Evolutionary conservation across 2,113 vertebrate species (phyloP), one percentile per base, ranked within the genome.

Genomic region (Girardinichthys multiradiatus): DNA sequence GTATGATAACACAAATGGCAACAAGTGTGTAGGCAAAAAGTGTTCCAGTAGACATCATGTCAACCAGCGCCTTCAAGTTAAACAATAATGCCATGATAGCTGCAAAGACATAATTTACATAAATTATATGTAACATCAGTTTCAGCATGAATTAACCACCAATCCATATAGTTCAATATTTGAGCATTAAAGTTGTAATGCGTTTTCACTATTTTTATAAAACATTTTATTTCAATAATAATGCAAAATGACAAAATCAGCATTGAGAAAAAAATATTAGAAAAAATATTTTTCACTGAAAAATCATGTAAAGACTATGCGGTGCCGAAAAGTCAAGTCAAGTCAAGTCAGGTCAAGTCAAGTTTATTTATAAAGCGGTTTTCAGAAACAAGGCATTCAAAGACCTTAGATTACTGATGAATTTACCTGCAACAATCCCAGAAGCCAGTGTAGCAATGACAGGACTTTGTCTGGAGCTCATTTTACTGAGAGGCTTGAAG

Each of bases 41-140:
- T 0, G 98, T 99, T 68, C 98, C 98, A 0, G 98, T 97, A 0
- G 98, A 99, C 98, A 99, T 98, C 88, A 99, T 95, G 69, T 99
- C 96, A 69, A 99, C 97, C 79, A 99, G 91, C 7, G 95, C 95
- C 69, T 94, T 94, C 83, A 99, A 93, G 81, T 99, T 95, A 85
- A 98, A 94, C 82, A 99, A 77, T n/a, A 98, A 91, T 0, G 96
- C 96, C 96, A 98, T 95, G 75, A 96, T 35, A 8, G 96, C 97
- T 99, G 91, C 64, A 93, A 87, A 0, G 2, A 86, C 66, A 76
- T 3, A 19, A 68, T 24, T 35, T 17, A 31, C 8, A 70, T 14
- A 3, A 31, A 45, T 17, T 45, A 5, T 1, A 17, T 14, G 3
- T 58, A 0, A 45, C 14, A 45, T 19, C 17, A 45, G 4, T 45